These are phyloP conservation scores for Lasioglossum vierecki DNA, from an alignment of 2,888 invertebrate genomes.

Conservation along the genomic window DNA sequence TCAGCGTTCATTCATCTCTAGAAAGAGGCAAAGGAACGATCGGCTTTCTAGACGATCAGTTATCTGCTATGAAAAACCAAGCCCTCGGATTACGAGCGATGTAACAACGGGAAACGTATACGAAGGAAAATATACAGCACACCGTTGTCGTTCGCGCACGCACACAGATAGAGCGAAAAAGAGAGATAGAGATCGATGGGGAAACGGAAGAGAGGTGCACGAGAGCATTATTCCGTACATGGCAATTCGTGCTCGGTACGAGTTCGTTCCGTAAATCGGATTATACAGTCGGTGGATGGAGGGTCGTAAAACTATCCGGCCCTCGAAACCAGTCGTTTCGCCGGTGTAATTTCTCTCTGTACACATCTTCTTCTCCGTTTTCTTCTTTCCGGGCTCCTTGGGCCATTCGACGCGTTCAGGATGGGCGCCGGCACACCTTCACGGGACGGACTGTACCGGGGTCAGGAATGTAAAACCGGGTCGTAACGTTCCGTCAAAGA, in stretches of 20 bases:
- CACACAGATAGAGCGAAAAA: neutral
- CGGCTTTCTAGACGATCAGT: neutral
- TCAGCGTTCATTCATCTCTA: neutral
- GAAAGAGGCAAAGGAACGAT: neutral
- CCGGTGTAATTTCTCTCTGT: constrained; percentile 45
- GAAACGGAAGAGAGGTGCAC: constrained; percentile 3
- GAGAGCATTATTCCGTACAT: constrained; percentile 29
- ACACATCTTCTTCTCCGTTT: constrained; percentile 20
- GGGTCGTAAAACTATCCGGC: constrained; percentile 50
- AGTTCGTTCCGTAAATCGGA: constrained; percentile 57
- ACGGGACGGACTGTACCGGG: neutral
- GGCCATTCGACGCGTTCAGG: constrained; percentile 7
- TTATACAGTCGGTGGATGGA: constrained; percentile 48
- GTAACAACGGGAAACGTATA: neutral
- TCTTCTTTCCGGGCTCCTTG: neutral
- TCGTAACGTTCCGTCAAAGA: constrained; percentile 62
- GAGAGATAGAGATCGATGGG: neutral
- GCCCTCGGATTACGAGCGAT: neutral
- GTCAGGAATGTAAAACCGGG: constrained; percentile 56
- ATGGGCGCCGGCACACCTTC: neutral
- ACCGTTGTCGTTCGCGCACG: too few species aligned
- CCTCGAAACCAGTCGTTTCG: constrained; percentile 51
- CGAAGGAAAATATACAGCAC: neutral
- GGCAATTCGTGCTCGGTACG: constrained; percentile 31
- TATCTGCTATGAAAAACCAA: neutral